Conservation (phyloP, 2,113 vertebrate genomes). For the Bombycilla garrulus region DNA sequence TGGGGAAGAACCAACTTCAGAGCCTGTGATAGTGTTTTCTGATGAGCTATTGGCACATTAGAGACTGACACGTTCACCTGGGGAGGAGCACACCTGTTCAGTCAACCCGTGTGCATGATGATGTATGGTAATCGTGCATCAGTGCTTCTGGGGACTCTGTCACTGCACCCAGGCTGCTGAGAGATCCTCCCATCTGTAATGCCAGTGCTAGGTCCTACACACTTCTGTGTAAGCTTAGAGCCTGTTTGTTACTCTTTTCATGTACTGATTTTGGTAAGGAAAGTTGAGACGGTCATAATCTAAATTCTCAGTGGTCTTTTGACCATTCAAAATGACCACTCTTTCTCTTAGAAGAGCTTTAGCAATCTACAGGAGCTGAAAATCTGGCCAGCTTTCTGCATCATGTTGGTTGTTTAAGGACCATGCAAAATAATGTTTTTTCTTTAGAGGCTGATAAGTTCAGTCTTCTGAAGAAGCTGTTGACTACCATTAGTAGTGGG, state of each 20-base stretch:
- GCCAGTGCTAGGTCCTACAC: rapidly evolving
- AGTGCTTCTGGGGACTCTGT: not conserved
- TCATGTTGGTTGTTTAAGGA: not conserved
- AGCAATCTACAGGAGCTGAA: not conserved
- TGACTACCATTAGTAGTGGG: conserved; percentile 64
- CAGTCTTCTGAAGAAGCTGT: conserved; percentile 60
- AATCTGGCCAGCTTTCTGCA: not conserved
- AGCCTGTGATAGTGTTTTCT: not conserved
- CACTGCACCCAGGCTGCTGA: not conserved
- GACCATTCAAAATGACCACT: not conserved
- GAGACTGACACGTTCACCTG: not conserved
- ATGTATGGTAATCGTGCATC: not conserved
- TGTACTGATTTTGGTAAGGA: not conserved
- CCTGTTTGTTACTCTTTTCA: not conserved
- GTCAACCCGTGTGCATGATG: not conserved
- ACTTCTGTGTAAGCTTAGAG: not conserved
- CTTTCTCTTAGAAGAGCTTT: not conserved
- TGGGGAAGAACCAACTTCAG: not conserved
- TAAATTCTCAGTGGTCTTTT: not conserved
- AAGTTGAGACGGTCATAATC: not conserved
- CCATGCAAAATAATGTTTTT: not conserved
- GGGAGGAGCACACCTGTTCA: conserved; percentile 46
- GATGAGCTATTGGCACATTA: conserved; percentile 14
- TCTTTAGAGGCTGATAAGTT: conserved; percentile 22
- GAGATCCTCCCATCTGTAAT: not conserved